phyloP scores from a whole-genome alignment of 2,888 invertebrate genomes.

The Drosophila maculinotata region DNA sequence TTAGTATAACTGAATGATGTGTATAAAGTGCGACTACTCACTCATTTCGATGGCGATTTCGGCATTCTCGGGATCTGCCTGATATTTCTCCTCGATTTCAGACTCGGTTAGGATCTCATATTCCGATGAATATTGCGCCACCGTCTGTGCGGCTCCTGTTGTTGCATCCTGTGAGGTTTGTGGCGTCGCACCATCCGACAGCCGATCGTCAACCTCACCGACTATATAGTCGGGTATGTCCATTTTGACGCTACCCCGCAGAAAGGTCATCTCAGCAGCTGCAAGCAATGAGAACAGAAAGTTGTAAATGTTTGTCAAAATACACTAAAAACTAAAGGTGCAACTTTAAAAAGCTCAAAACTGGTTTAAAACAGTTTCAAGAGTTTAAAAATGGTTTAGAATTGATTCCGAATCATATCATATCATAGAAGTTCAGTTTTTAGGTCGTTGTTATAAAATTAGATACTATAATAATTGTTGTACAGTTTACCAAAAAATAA shows the following conservation, averaged over 20 bases:
- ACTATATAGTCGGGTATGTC: constrained; percentile 87
- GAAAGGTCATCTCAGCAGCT: constrained; percentile 85
- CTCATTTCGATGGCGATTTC: constrained; percentile 85
- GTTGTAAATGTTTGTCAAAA: too few relatives aligned
- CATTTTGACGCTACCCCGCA: constrained; percentile 86
- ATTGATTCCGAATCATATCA: too few relatives aligned
- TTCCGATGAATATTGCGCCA: constrained; percentile 84
- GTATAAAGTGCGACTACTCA: constrained; percentile 34
- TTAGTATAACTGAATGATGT: not conserved
- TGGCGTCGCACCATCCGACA: constrained; percentile 80
- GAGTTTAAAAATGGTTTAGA: too few relatives aligned
- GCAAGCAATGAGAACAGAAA: constrained; percentile 8
- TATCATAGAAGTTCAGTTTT: too few relatives aligned
- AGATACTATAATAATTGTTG: too few relatives aligned
- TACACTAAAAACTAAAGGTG: too few relatives aligned
- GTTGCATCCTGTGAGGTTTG: constrained; percentile 83
- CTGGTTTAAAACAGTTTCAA: too few relatives aligned
- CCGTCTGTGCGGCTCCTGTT: constrained; percentile 78
- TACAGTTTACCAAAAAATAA: too few relatives aligned
- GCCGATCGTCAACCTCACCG: constrained; percentile 84
- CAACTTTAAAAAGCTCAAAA: not conserved
- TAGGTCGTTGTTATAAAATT: too few relatives aligned
- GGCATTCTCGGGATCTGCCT: constrained; percentile 80
- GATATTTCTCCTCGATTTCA: constrained; percentile 84
- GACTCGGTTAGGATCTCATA: constrained; percentile 85